Percentiles rank a stretch among this genome's conserved stretches.
These are phyloP conservation scores for Tinamus guttatus DNA, from an alignment of 2,113 vertebrate species.

Conservation along the genomic window DNA sequence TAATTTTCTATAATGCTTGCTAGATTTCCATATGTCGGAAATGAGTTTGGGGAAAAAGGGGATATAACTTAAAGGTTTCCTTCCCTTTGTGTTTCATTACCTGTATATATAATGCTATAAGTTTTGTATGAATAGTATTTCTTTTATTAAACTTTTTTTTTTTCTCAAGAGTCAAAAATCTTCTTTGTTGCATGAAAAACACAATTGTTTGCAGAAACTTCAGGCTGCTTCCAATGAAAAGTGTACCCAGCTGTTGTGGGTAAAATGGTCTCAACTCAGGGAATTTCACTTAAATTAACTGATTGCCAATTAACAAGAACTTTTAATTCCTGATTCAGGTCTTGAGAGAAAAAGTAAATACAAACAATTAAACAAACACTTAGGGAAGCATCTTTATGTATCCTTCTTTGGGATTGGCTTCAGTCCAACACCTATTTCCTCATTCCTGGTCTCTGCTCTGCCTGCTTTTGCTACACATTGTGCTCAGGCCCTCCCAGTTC, in stretches of 20 bases:
- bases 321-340: background rate
- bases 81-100: background rate
- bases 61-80: background rate
- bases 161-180: background rate
- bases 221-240: background rate
- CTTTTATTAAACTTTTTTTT: background rate
- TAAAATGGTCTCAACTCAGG: background rate
- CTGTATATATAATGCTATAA: background rate
- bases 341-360: background rate
- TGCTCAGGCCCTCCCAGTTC: background rate
- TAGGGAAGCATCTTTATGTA: background rate
- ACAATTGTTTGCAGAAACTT: background rate
- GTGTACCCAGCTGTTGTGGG: background rate
- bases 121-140: background rate
- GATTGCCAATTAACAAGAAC: background rate
- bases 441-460: background rate
- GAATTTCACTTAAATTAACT: background rate
- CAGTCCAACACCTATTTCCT: background rate
- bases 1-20: constrained; percentile 17
- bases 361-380: background rate
- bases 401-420: no score
- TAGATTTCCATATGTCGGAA: background rate
- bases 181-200: background rate
- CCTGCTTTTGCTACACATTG: background rate
- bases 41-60: background rate